Evolutionary conservation across 2,797 vertebrate genomes (phyloP).

Genomic region (Arnoldichthys spilopterus): DNA sequence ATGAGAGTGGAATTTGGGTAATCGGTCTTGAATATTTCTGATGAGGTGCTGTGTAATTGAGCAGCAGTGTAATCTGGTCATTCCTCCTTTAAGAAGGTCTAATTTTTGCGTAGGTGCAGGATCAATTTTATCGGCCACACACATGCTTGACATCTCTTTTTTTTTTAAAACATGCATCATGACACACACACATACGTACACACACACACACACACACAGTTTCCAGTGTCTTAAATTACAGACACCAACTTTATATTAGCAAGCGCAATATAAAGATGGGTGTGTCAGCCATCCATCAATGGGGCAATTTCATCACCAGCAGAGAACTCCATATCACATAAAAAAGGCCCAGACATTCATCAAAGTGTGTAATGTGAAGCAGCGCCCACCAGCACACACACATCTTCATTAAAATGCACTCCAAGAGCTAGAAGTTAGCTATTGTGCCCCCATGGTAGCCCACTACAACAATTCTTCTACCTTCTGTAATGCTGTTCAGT

Average conservation of each 20-base stretch:
- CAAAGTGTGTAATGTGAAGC: constrained; percentile 5
- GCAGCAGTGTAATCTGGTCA: neutral
- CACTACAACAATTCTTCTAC: neutral
- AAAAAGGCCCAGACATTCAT: constrained; percentile 40
- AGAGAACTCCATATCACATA: constrained; percentile 32
- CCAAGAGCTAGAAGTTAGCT: neutral
- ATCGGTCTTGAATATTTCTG: neutral
- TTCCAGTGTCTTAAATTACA: constrained; percentile 26
- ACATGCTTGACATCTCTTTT: neutral
- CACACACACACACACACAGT: constrained; percentile 26
- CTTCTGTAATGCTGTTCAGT: neutral
- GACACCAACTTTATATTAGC: constrained; percentile 38
- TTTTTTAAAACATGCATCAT: too few relatives aligned
- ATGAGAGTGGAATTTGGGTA: neutral
- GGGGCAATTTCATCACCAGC: constrained; percentile 35
- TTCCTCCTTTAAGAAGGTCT: constrained; percentile 3
- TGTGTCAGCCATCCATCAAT: constrained; percentile 49
- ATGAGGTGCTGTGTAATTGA: neutral
- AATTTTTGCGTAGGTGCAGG: neutral
- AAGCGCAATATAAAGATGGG: constrained; percentile 14
- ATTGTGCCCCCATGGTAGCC: neutral
- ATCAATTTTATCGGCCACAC: neutral
- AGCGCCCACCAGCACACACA: neutral
- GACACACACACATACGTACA: neutral
- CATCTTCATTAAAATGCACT: constrained; percentile 26